Base-by-base conservation (phyloP, 1,140 invertebrate species). In the Neoseiulus cucumeris region DNA sequence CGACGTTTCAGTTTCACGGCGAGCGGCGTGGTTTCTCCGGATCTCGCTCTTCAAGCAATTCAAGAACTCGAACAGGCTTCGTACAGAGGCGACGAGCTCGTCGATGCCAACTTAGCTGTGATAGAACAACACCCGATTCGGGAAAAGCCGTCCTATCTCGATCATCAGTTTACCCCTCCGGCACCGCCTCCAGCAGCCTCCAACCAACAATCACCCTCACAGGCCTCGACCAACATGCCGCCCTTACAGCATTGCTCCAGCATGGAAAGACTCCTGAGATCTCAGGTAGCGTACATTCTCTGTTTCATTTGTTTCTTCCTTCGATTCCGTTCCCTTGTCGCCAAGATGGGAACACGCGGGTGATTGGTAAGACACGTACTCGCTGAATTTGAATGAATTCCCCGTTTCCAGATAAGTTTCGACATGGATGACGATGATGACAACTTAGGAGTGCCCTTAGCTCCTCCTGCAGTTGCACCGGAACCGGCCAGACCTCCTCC, bases 361-460 rank as follows among this genome's bases (percentile, higher is more conserved):
- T n/a, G n/a, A n/a, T n/a, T n/a, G n/a, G n/a, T n/a, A n/a, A n/a
- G n/a, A n/a, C n/a, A n/a, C n/a, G n/a, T n/a, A n/a, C n/a, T n/a
- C n/a, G n/a, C n/a, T n/a, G n/a, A 39, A 39, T 39, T 39, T 39
- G 4, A 39, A 39, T n/a, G n/a, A 39, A 9, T 39, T 39, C 33
- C 33, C n/a, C n/a, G n/a, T 6, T 39, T 39, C 9, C 51, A 59
- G 51, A 59, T 59, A 59, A 59, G 51, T 25, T 59, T 59, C 33
- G 51, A 59, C 33, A 59, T 59, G 51, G 51, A 59, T 33, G 51
- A 59, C 22, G 51, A 59, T 25, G 51, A 59, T 9, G 51, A 59
- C 51, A 25, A 33, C 22, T 59, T 33, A n/a, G 17, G 4, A 12
- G 22, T 14, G 12, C 51, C 12, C 1, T 20, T 59, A 20, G 14